Evolutionary conservation across 2,888 invertebrate genomes (phyloP).

Genomic region (Fissipunctia ypsillon): DNA sequence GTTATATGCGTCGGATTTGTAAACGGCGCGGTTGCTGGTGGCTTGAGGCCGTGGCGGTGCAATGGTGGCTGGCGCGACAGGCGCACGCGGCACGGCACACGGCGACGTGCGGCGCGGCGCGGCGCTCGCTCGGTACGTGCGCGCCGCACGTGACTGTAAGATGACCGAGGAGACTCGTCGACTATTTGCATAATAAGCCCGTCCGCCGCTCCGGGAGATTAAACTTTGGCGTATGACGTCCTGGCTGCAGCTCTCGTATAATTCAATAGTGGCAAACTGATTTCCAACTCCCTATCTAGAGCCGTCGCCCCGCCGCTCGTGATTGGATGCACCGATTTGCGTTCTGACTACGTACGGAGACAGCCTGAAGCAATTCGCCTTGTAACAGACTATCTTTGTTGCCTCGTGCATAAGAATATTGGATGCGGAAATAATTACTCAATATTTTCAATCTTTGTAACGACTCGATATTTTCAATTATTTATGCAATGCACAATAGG

Average conservation of each 20-base stretch:
- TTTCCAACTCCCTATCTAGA: constrained; percentile 82
- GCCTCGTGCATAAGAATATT: constrained; percentile 74
- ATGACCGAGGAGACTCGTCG: constrained; percentile 83
- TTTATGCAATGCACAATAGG: constrained; percentile 77
- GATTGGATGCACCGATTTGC: constrained; percentile 85
- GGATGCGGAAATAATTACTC: constrained; percentile 81
- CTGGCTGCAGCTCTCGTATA: constrained; percentile 86
- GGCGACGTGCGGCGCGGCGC: constrained; percentile 55
- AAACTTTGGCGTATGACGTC: constrained; percentile 89
- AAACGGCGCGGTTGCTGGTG: constrained; percentile 50
- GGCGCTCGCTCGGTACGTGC: constrained; percentile 56
- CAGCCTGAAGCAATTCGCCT: constrained; percentile 76
- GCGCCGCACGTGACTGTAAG: constrained; percentile 83
- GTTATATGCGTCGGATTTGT: constrained; percentile 57
- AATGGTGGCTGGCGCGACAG: constrained; percentile 3
- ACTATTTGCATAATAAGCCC: constrained; percentile 89
- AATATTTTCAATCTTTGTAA: constrained; percentile 72
- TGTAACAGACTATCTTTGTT: constrained; percentile 78
- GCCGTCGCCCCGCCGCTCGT: constrained; percentile 72
- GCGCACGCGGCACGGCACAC: constrained; percentile 8
- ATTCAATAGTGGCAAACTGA: constrained; percentile 90
- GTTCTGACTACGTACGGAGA: constrained; percentile 70
- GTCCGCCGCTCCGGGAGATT: constrained; percentile 87
- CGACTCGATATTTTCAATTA: constrained; percentile 75
- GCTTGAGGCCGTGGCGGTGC: constrained; percentile 33